Evolutionary conservation across 2,797 vertebrate genomes (phyloP).

Genomic region (Balearica regulorum): DNA sequence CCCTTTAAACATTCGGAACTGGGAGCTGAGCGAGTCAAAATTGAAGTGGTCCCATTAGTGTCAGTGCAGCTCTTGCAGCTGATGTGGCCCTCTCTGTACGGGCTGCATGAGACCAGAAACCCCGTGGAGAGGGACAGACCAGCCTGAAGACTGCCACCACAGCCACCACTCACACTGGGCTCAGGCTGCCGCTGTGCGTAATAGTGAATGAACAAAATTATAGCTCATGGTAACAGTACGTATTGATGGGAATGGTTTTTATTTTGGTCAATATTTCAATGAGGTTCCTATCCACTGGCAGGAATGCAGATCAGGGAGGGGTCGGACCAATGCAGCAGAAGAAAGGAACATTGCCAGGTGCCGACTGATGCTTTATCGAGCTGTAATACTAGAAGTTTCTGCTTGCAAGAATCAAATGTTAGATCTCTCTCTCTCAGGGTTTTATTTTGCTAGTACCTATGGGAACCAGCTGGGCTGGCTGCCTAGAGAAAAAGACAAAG

Average conservation of each 20-base stretch:
- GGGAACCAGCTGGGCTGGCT: constrained; percentile 29
- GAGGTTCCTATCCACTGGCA: neutral
- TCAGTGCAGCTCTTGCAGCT: neutral
- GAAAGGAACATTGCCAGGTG: neutral
- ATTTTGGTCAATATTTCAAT: constrained; percentile 46
- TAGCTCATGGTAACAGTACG: neutral
- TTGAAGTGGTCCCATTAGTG: neutral
- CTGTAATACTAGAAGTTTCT: constrained; percentile 14
- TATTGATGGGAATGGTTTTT: neutral
- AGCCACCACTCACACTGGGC: neutral
- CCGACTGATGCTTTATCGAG: constrained; percentile 1
- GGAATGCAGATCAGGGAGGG: neutral
- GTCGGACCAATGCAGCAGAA: neutral
- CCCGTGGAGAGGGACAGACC: neutral
- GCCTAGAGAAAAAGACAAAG: constrained; percentile 47
- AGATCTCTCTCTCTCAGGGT: constrained; percentile 26
- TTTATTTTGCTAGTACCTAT: constrained; percentile 45
- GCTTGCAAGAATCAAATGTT: constrained; percentile 33
- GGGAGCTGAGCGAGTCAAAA: neutral
- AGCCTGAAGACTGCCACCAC: neutral
- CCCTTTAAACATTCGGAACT: neutral
- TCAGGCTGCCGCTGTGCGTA: neutral
- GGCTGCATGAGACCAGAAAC: neutral
- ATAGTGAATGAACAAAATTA: neutral
- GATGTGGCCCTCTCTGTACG: neutral